These are phyloP conservation scores for Phymanthus crucifer DNA, from an alignment of 92 coral and sea anemone genomes.

Conservation along the genomic window DNA sequence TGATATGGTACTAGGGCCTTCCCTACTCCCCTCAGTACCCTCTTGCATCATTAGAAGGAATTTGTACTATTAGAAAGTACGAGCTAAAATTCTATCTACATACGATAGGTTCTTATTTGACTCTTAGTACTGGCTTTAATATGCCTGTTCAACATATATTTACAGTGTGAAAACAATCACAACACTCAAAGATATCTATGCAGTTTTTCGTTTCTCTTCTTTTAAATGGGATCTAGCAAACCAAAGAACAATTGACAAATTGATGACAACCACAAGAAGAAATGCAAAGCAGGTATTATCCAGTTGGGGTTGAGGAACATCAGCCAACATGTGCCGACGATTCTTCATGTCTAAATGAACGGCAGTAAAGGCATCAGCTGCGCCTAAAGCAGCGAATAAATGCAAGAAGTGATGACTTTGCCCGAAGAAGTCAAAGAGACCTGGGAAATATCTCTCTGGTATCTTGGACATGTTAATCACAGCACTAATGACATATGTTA, in stretches of 20 bases:
- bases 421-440: conserved; percentile 81
- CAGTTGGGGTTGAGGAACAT: conserved; percentile 35
- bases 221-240: conserved; percentile 27
- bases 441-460: conserved; percentile 80
- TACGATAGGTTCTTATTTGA: not conserved
- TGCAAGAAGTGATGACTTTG: conserved; percentile 98
- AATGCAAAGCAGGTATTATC: conserved; percentile 27
- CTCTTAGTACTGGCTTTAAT: not conserved
- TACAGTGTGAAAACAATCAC: not conserved
- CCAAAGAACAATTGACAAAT: conserved; percentile 23
- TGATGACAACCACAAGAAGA: not conserved
- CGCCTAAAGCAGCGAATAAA: conserved; percentile 76
- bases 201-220: conserved; percentile 9
- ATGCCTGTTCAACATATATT: not conserved
- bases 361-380: conserved; percentile 80
- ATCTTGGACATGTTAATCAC: conserved; percentile 64
- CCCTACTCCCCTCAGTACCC: too few species aligned
- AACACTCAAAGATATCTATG: not conserved
- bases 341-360: conserved; percentile 73
- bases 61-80: too few species aligned
- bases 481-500: conserved; percentile 60
- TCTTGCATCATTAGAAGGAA: too few species aligned
- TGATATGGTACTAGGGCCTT: too few species aligned
- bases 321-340: conserved; percentile 45
- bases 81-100: too few species aligned